Conservation (phyloP, 1,140 invertebrate species). For the Lordiphosa clarofinis region DNA sequence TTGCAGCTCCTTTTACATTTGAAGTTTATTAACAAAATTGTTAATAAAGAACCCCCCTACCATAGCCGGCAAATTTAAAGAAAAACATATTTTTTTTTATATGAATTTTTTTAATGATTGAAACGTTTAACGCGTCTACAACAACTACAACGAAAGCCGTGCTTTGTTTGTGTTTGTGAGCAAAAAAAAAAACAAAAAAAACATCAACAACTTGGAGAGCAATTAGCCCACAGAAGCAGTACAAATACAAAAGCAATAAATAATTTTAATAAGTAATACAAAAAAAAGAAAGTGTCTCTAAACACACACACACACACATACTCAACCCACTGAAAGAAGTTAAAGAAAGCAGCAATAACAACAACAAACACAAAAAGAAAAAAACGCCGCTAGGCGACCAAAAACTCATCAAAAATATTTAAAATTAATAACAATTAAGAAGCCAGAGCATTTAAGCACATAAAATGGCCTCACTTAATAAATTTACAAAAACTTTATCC, state of each 20-base stretch:
- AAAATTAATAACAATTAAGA: slow-evolving; percentile 38
- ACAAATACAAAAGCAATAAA: slow-evolving; percentile 3
- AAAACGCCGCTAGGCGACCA: slow-evolving; percentile 16
- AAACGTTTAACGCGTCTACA: too few species aligned
- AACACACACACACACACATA: slow-evolving; percentile 2
- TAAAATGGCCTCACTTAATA: slow-evolving; percentile 74
- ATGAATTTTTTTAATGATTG: too few species aligned
- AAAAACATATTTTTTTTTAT: too few species aligned
- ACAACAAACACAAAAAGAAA: slow-evolving; percentile 8
- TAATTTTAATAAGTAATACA: slow-evolving; percentile 8
- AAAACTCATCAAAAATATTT: slow-evolving; percentile 29
- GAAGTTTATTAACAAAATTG: too few species aligned
- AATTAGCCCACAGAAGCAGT: not conserved
- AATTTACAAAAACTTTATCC: slow-evolving; percentile 78
- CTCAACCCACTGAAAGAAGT: not conserved
- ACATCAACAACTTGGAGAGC: too few species aligned
- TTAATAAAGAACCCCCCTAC: too few species aligned
- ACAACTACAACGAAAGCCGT: too few species aligned
- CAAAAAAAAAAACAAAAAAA: too few species aligned
- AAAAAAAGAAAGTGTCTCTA: slow-evolving; percentile 10
- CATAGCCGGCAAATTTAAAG: too few species aligned
- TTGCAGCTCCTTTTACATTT: too few species aligned
- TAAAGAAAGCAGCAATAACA: slow-evolving; percentile 14
- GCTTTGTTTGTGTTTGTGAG: too few species aligned
- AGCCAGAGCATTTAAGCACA: slow-evolving; percentile 22